Evolutionary conservation across 2,113 vertebrate species (phyloP).

Genomic region (Hassar affinis): DNA sequence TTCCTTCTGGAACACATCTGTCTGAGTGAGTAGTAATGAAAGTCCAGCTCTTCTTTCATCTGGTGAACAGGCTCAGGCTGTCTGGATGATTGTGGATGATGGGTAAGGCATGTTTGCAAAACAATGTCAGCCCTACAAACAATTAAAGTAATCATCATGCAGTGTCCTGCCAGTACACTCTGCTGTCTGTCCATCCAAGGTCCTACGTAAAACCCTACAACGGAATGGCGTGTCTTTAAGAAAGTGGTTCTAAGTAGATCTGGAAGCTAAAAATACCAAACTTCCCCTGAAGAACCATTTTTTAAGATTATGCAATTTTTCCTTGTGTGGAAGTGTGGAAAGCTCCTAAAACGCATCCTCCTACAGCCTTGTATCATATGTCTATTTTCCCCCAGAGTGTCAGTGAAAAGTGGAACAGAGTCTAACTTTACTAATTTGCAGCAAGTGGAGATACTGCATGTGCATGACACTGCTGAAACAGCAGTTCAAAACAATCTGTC

Average conservation of each 20-base stretch:
- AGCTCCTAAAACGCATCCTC: background rate
- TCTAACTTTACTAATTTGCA: slow-evolving; percentile 13
- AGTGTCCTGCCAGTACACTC: background rate
- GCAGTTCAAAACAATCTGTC: slow-evolving; percentile 26
- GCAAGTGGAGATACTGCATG: background rate
- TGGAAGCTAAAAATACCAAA: background rate
- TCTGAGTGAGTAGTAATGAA: background rate
- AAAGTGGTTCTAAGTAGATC: background rate
- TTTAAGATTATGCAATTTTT: background rate
- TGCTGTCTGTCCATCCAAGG: background rate
- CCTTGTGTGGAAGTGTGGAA: background rate
- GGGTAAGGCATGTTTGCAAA: slow-evolving; percentile 3
- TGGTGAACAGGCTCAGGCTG: background rate
- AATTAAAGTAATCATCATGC: background rate
- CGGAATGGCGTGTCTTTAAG: background rate
- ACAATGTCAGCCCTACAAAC: background rate
- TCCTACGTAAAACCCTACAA: background rate
- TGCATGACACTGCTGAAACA: slow-evolving; percentile 13
- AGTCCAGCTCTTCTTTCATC: background rate
- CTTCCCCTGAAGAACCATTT: background rate
- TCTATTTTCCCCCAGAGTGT: background rate
- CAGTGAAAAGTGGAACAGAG: slow-evolving; percentile 19
- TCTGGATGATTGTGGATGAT: slow-evolving; percentile 14
- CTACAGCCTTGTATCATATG: background rate
- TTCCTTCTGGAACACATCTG: slow-evolving; percentile 54